Conservation (phyloP, 2,797 vertebrate species). For the Spheniscus humboldti region DNA sequence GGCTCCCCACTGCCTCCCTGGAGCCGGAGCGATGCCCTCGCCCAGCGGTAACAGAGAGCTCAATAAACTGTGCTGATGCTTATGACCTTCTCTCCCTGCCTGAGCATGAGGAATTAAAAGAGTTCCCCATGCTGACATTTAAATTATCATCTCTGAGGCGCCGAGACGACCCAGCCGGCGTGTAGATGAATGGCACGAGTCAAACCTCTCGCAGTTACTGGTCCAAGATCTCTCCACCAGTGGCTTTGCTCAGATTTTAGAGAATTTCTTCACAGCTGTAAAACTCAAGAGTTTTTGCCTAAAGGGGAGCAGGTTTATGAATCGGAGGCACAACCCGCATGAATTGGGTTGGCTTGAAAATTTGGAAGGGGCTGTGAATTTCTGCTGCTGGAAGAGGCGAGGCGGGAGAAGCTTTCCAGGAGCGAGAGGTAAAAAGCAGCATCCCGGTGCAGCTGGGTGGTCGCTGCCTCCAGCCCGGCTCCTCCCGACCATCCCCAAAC, state of each 20-base stretch:
- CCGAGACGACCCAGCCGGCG: background rate
- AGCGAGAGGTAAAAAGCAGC: background rate
- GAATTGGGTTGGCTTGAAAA: background rate
- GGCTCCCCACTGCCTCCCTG: rapidly evolving
- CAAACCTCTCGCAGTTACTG: background rate
- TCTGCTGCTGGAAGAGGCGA: no score
- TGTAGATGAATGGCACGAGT: background rate
- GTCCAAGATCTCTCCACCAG: background rate
- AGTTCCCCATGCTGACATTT: background rate
- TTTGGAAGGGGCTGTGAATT: background rate
- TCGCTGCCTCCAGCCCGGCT: background rate
- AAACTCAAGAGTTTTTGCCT: background rate
- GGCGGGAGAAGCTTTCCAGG: background rate
- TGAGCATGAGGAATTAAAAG: background rate
- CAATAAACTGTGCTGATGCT: background rate
- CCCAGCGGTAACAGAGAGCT: background rate
- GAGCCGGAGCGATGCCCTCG: rapidly evolving
- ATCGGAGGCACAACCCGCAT: background rate
- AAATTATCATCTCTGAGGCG: background rate
- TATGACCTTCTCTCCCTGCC: background rate
- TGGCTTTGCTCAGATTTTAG: background rate
- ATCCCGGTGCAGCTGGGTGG: rapidly evolving
- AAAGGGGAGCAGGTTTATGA: background rate
- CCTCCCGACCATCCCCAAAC: background rate
- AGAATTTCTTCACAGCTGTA: background rate